phyloP scores from a whole-genome alignment of 2,113 vertebrate species.

The Scophthalmus maximus region DNA sequence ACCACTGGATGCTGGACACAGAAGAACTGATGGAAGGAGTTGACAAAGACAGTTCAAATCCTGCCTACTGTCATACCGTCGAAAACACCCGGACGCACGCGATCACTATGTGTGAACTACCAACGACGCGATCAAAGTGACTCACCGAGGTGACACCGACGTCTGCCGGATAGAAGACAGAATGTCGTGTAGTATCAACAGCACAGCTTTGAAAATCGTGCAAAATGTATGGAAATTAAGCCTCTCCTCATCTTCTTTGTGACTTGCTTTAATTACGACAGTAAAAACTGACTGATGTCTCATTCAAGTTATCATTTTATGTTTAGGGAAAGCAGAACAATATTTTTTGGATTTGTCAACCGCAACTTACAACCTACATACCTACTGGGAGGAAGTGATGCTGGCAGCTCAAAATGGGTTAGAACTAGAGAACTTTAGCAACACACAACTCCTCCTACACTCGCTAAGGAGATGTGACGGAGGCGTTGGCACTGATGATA shows the following conservation, averaged over 20 bases:
- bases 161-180: too few relatives aligned
- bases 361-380: background rate
- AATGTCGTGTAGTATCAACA: too few relatives aligned
- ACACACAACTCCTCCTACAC: slow-evolving; percentile 34
- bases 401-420: background rate
- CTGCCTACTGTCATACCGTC: background rate
- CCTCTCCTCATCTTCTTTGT: background rate
- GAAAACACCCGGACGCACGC: too few relatives aligned
- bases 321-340: background rate
- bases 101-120: too few relatives aligned
- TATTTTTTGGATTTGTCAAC: background rate
- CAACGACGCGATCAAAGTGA: too few relatives aligned
- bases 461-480: slow-evolving; percentile 54
- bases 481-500: slow-evolving; percentile 19
- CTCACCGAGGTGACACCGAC: too few relatives aligned
- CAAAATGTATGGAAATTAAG: too few relatives aligned
- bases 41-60: too few relatives aligned
- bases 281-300: background rate
- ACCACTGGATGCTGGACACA: background rate
- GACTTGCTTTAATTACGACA: background rate
- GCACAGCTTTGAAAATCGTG: too few relatives aligned
- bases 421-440: background rate
- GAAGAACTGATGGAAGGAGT: background rate
- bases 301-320: background rate
- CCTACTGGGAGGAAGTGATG: background rate